phyloP scores from a whole-genome alignment of 30 jellyfish, hydroid and myxozoan species.

The Pelagia noctiluca region DNA sequence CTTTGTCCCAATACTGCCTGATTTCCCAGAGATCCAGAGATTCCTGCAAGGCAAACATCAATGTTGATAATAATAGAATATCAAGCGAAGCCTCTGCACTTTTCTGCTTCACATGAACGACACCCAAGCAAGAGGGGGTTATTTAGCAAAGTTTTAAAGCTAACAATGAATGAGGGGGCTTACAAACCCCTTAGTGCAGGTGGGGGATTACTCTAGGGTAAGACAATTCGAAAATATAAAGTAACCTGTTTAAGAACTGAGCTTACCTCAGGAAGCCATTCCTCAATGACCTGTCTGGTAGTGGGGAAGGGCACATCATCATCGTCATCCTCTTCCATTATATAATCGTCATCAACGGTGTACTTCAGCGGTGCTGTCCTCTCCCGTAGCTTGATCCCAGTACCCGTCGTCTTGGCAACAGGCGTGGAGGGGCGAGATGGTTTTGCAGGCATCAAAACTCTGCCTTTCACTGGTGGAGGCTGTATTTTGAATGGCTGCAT shows the following conservation, averaged over 20 bases:
- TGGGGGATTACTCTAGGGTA: too few relatives aligned
- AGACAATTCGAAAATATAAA: neutral
- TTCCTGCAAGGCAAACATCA: constrained; percentile 37
- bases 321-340: constrained; percentile 75
- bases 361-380: constrained; percentile 90
- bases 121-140: too few relatives aligned
- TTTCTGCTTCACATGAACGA: too few relatives aligned
- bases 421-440: constrained; percentile 63
- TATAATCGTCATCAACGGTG: constrained; percentile 82
- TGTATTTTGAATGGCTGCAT: constrained; percentile 94
- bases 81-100: too few relatives aligned
- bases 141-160: too few relatives aligned
- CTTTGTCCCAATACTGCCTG: constrained; percentile 98
- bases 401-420: constrained; percentile 71
- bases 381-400: constrained; percentile 88
- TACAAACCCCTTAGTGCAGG: too few relatives aligned
- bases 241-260: too few relatives aligned
- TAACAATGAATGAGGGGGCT: too few relatives aligned
- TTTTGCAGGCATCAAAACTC: constrained; percentile 17
- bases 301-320: constrained; percentile 94
- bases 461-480: constrained; percentile 73
- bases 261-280: constrained; percentile 93
- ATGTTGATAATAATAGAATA: neutral
- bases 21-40: constrained; percentile 93
- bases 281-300: constrained; percentile 79